Evolutionary conservation across 1,140 invertebrate genomes (phyloP).

Genomic region (Helicoverpa armigera): DNA sequence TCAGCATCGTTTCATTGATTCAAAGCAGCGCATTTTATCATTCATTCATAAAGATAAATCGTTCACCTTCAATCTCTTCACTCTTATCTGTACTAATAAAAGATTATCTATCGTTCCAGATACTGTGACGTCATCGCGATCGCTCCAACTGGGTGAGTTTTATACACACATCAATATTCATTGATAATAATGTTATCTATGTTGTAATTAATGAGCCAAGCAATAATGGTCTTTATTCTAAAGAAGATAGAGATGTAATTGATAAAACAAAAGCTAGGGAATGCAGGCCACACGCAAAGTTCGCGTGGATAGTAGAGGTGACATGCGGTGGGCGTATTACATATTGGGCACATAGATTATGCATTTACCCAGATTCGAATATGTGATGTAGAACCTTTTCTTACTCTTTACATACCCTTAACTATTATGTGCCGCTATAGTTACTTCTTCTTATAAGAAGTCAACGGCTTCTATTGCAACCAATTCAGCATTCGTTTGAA

Average conservation of each 20-base stretch:
- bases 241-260: constrained; percentile 1
- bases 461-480: no score
- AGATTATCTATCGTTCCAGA: constrained; percentile 14
- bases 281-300: constrained; percentile 39
- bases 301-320: constrained; percentile 24
- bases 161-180: constrained; percentile 26
- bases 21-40: neutral
- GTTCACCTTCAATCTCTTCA: constrained; percentile 23
- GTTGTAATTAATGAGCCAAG: constrained; percentile 22
- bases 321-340: constrained; percentile 40
- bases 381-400: no score
- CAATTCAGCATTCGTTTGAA: no score
- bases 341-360: constrained; percentile 20
- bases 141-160: constrained; percentile 28
- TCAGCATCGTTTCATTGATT: neutral
- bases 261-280: neutral
- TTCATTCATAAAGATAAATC: constrained; percentile 10
- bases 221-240: constrained; percentile 7
- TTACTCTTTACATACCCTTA: neutral
- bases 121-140: constrained; percentile 7
- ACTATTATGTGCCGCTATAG: no score
- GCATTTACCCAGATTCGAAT: neutral
- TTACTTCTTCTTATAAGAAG: no score
- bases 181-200: constrained; percentile 27
- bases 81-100: constrained; percentile 3